A percentile compares a stretch with the other conserved stretches of the same genome.
Conservation (phyloP, 2,113 vertebrate genomes). For the Rostratula benghalensis region DNA sequence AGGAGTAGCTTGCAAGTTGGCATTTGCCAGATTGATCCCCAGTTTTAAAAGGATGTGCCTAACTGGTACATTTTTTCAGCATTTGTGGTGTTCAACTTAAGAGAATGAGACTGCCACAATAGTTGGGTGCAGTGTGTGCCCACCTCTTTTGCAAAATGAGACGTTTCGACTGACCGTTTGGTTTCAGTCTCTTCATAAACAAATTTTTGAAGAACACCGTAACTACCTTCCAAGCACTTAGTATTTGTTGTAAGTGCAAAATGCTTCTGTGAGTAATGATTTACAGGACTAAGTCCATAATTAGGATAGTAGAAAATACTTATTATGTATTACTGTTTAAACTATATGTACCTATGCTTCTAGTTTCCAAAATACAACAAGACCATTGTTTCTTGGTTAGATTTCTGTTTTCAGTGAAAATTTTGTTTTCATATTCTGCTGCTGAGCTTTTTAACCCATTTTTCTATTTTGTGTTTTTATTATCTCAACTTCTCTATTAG, state of each 20-base stretch:
- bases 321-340: neutral
- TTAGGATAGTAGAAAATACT: neutral
- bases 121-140: neutral
- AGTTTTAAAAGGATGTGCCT: neutral
- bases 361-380: neutral
- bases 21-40: neutral
- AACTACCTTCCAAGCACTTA: neutral
- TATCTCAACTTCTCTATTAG: neutral
- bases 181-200: neutral
- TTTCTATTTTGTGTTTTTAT: neutral
- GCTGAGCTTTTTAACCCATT: neutral
- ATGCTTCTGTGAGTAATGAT: neutral
- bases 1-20: neutral
- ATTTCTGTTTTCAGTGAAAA: neutral
- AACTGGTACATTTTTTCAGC: neutral
- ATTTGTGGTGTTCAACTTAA: neutral
- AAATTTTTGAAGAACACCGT: neutral
- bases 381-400: neutral
- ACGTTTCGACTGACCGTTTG: neutral
- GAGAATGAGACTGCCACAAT: neutral
- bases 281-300: neutral
- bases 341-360: neutral
- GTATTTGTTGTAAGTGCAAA: neutral
- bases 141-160: neutral
- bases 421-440: neutral